These are phyloP conservation scores for Gambusia yucatana DNA, from an alignment of 2,797 vertebrate species.

Conservation along the genomic window DNA sequence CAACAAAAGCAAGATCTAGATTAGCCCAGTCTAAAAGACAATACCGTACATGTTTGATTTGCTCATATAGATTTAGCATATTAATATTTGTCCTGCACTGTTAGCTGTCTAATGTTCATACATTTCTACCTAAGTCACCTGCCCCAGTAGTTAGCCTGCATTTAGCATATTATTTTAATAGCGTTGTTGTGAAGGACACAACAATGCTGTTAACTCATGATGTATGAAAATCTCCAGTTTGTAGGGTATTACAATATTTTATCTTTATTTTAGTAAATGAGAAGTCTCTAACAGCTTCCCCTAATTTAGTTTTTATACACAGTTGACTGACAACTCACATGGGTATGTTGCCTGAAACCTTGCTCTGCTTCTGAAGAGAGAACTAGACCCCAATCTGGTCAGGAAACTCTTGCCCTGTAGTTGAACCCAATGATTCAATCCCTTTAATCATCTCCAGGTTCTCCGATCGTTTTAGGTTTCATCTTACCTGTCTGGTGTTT, in stretches of 20 bases:
- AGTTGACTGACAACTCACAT: neutral
- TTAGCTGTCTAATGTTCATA: neutral
- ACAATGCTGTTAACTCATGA: neutral
- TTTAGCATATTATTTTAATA: neutral
- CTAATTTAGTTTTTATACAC: neutral
- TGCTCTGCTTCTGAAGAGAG: neutral
- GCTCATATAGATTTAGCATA: neutral
- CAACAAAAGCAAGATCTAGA: neutral
- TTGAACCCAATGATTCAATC: neutral
- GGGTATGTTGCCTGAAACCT: neutral
- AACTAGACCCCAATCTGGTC: neutral
- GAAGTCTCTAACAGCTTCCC: neutral
- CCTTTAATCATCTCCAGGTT: neutral
- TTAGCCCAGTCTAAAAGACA: neutral
- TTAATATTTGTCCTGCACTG: neutral
- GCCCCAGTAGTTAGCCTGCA: neutral
- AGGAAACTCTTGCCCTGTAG: neutral
- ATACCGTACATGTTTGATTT: neutral
- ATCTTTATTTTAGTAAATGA: neutral
- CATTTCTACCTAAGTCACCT: neutral
- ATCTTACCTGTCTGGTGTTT: neutral
- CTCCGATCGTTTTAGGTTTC: neutral
- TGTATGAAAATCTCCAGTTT: neutral
- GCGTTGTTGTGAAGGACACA: neutral
- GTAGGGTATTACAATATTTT: neutral